Evolutionary conservation across 2,888 invertebrate genomes (phyloP), one percentile per base, ranked within the genome.

Genomic region (Rhynchonema sp.): DNA sequence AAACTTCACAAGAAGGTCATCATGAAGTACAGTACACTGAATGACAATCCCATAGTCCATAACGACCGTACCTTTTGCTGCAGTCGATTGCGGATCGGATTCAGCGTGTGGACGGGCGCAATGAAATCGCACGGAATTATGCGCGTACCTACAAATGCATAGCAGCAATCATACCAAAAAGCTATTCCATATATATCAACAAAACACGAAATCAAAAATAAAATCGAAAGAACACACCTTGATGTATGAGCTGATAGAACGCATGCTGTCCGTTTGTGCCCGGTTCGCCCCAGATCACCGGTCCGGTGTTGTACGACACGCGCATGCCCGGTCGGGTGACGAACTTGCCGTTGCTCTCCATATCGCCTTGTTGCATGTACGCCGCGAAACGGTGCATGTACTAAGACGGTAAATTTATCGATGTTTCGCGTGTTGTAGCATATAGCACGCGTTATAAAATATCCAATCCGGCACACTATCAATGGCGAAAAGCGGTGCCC

Each of bases 241-340:
- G 98, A 76, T 98, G 98, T 65, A 98, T 88, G 55, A 98, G 82
- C 76, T 99, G 98, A 77, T 98, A 98, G 80, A 99, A 98, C 61
- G 98, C 98, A 78, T 99, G 98, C 72, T 98, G 98, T 0, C 98
- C 98, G 75, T 98, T 98, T 53, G 98, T 98, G 26, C 98, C 98
- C 0, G 98, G 94, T 76, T 98, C 96, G 59, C 98, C 98, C 91
- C 91, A 92, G 59, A 87, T 85, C 64, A 89, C 84, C 60, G 88
- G 87, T 0, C 88, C 80, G 9, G 80, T 80, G n/a, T 69, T 69
- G 67, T 80, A 79, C 63, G 74, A 69, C 2, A 79, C 79, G 20
- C 69, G 66, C 30, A 69, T 62, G 1, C 79, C 79, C 26, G 66
- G 72, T 54, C 76, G 69, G 1, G 77, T 79, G 1, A 80, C 79